Evolutionary conservation across 2,797 vertebrate genomes (phyloP), one percentile per base, ranked within the genome.

Genomic region (Fistularia commersonii): DNA sequence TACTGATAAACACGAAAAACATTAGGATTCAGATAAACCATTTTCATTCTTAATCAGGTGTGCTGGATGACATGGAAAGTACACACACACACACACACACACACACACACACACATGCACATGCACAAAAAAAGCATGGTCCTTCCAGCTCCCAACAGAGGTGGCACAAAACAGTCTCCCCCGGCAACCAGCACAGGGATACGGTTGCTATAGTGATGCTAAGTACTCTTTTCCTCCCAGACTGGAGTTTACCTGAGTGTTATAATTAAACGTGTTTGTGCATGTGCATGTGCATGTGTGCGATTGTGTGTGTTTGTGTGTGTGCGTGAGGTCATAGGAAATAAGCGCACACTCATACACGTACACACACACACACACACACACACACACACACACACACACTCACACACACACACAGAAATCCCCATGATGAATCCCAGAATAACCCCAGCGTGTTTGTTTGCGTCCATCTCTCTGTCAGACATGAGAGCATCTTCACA

Each of bases 171-270:
- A 77, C 68, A 49, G 59, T 86, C 67, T 87, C 83, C 80, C 70
- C 37, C 54, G 55, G 85, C 81, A 84, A 84, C 79, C 57, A 58
- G 74, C 61, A 40, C 77, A 65, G 68, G 65, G 82, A 85, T 77
- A 82, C 61, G n/a, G 86, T 89, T 87, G 85, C 84, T 80, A 88
- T 87, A 71, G 86, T 34, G 51, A 85, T 73, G 70, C 61, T 78
- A 79, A 85, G 74, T 69, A 70, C 60, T 79, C 71, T 74, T 76
- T 73, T 84, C 78, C 82, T 76, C 61, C 67, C 12, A 33, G 70
- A 70, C 62, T 60, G 11, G 12, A 69, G 65, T 80, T 86, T 77
- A 83, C 77, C 80, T 80, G 78, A 66, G 69, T 69, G 68, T 80
- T 72, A 74, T 83, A 76, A 76, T 81, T 81, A 68, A 66, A 63